phyloP scores from a whole-genome alignment of 1,140 invertebrate species.

The Aphaenogaster floridana region DNA sequence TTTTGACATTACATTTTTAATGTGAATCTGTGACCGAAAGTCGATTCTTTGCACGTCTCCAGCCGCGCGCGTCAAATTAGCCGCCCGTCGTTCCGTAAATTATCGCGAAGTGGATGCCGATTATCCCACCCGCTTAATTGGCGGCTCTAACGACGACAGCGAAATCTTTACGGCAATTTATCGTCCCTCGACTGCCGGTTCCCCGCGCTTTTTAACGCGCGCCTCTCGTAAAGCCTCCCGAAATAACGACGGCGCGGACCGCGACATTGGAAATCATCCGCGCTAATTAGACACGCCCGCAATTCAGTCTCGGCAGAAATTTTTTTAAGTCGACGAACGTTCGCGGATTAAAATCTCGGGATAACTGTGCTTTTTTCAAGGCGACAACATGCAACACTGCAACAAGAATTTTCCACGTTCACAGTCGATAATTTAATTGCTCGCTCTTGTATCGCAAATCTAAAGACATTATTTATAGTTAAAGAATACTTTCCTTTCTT shows the following conservation, averaged over 20 bases:
- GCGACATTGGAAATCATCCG: slow-evolving; percentile 55
- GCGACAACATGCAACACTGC: neutral
- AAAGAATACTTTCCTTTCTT: neutral
- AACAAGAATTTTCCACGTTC: neutral
- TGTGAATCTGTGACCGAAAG: neutral
- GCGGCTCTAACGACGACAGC: slow-evolving; percentile 55
- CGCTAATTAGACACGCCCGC: slow-evolving; percentile 46
- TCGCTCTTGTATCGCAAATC: neutral
- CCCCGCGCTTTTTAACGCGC: slow-evolving; percentile 27
- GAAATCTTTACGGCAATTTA: slow-evolving; percentile 63
- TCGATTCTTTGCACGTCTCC: slow-evolving; percentile 6
- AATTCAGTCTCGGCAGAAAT: slow-evolving; percentile 28
- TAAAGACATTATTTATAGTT: neutral
- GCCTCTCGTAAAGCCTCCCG: slow-evolving; percentile 27
- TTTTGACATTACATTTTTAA: slow-evolving; percentile 13
- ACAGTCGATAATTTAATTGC: neutral
- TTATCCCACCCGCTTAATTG: slow-evolving; percentile 60
- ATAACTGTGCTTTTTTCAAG: neutral
- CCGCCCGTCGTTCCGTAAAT: slow-evolving; percentile 44
- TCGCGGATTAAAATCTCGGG: neutral
- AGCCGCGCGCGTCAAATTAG: slow-evolving; percentile 41
- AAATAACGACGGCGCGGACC: slow-evolving; percentile 40
- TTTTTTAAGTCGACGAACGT: slow-evolving; percentile 9
- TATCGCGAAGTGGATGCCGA: slow-evolving; percentile 52
- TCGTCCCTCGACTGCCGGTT: slow-evolving; percentile 26